A percentile compares a stretch with the other conserved stretches of the same genome.
Conservation (phyloP, 1,140 invertebrate species). For the Leptopilina clavipes region DNA sequence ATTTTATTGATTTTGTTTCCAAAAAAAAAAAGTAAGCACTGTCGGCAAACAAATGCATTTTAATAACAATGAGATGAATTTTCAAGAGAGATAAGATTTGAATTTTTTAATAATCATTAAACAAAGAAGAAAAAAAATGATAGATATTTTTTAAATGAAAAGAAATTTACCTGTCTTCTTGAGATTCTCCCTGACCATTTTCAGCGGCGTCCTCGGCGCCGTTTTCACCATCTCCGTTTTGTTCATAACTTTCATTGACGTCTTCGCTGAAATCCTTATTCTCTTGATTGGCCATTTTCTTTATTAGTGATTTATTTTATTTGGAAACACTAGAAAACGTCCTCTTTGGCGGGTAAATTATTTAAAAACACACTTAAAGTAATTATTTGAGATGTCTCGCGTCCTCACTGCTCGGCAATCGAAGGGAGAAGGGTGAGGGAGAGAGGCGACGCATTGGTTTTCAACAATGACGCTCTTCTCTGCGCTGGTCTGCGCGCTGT, state of each 20-base stretch:
- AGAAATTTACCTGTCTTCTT: conserved; percentile 71
- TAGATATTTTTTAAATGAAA: conserved; percentile 33
- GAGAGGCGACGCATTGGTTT: conserved; percentile 30
- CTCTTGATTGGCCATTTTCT: conserved; percentile 71
- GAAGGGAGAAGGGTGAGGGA: conserved; percentile 63
- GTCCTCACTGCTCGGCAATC: conserved; percentile 61
- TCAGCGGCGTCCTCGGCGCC: conserved; percentile 66
- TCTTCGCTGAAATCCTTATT: conserved; percentile 74
- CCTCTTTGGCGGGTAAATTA: conserved; percentile 26
- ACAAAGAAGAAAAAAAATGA: not conserved
- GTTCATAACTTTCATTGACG: conserved; percentile 71
- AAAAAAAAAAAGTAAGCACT: not conserved
- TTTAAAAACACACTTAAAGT: conserved; percentile 37
- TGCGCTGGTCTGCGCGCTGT: conserved; percentile 22
- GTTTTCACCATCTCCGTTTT: conserved; percentile 72
- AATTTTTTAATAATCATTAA: not conserved
- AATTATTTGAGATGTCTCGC: conserved; percentile 39
- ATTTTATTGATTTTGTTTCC: conserved; percentile 23
- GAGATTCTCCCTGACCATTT: conserved; percentile 69
- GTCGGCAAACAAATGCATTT: not conserved
- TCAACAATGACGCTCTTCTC: conserved; percentile 20
- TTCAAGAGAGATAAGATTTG: not conserved
- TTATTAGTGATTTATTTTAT: conserved; percentile 42
- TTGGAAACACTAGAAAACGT: not conserved
- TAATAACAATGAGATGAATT: not conserved